Evolutionary conservation across 2,113 vertebrate genomes (phyloP).

Genomic region (Callopanchax toddi): DNA sequence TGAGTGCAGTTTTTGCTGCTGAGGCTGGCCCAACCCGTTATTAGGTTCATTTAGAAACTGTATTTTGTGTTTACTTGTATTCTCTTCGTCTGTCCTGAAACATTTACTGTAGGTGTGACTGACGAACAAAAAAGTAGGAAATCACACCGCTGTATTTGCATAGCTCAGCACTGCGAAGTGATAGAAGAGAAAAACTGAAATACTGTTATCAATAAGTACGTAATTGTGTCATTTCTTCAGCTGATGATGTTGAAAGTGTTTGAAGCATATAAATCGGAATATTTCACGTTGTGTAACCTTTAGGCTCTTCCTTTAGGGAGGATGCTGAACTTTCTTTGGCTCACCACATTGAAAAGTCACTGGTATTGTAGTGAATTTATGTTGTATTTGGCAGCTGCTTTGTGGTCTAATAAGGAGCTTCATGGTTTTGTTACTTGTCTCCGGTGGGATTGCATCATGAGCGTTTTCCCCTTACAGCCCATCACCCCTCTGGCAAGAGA

Average conservation of each 20-base stretch:
- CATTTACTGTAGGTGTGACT: too few species aligned
- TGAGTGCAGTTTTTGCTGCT: too few species aligned
- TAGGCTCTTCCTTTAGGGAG: not conserved
- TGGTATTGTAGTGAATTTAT: constrained; percentile 8
- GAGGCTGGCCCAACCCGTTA: too few species aligned
- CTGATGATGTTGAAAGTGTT: not conserved
- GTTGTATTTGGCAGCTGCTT: constrained; percentile 37
- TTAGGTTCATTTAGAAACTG: not conserved
- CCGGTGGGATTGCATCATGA: constrained; percentile 54
- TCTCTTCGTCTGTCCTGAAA: too few species aligned
- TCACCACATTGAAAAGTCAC: constrained; percentile 16
- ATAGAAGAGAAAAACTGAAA: too few species aligned
- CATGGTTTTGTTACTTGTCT: constrained; percentile 33
- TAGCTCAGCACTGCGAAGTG: too few species aligned
- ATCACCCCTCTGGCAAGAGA: constrained; percentile 39
- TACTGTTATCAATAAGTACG: too few species aligned
- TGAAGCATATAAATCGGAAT: not conserved
- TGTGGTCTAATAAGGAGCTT: constrained; percentile 34
- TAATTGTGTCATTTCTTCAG: not conserved
- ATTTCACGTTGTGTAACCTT: not conserved
- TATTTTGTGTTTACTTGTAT: too few species aligned
- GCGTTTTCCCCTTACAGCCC: constrained; percentile 38
- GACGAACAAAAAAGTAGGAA: too few species aligned
- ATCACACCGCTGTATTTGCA: too few species aligned
- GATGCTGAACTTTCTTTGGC: constrained; percentile 7